Conservation (phyloP, 2,113 vertebrate genomes). For the Chaenogobius annularis region DNA sequence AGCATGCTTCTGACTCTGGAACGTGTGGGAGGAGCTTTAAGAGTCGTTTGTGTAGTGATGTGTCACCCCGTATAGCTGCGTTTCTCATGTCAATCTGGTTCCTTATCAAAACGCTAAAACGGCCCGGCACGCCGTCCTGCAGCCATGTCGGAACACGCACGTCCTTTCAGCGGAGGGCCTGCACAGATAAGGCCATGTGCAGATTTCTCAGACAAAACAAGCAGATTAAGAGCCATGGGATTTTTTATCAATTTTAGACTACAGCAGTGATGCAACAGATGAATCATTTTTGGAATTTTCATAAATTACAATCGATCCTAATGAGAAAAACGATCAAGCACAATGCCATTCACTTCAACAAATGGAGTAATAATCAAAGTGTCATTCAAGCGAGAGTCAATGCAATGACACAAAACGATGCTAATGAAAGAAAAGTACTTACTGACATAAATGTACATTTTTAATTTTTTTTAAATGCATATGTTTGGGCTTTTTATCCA, state of each 20-base stretch:
- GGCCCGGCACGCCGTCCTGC: constrained; percentile 22
- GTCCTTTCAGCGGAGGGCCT: constrained; percentile 42
- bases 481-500: too few species aligned
- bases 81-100: constrained; percentile 39
- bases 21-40: constrained; percentile 16
- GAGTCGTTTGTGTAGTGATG: constrained; percentile 41
- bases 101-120: constrained; percentile 21
- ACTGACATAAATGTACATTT: not conserved
- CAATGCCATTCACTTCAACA: not conserved
- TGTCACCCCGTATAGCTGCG: constrained; percentile 51
- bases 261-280: not conserved
- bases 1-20: constrained; percentile 46
- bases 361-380: not conserved
- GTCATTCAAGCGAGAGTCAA: not conserved
- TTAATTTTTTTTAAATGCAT: too few species aligned
- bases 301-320: not conserved
- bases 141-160: constrained; percentile 30
- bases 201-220: constrained; percentile 58
- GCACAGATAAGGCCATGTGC: constrained; percentile 45
- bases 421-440: not conserved
- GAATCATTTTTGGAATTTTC: not conserved
- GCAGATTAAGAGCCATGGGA: constrained; percentile 57
- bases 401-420: not conserved
- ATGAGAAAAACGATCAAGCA: not conserved
- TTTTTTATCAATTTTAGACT: constrained; percentile 37